Evolutionary conservation across 2,888 invertebrate genomes (phyloP).

Genomic region (Melangyna quadrimaculata): DNA sequence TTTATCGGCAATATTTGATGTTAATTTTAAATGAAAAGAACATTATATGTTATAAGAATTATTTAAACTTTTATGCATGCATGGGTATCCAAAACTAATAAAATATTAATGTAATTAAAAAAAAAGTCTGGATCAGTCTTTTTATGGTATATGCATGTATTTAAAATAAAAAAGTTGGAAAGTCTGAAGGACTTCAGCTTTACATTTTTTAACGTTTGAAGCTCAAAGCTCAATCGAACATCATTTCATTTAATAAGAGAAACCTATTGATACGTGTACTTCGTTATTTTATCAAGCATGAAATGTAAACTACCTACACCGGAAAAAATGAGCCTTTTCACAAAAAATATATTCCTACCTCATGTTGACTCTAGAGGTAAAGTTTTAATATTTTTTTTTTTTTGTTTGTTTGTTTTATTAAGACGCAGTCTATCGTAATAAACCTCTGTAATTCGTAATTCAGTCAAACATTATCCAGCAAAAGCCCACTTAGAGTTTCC

Average conservation of each 20-base stretch:
- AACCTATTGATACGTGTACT: constrained; percentile 42
- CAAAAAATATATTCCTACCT: not conserved
- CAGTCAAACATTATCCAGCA: constrained; percentile 65
- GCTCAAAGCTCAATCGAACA: constrained; percentile 26
- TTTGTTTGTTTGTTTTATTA: not conserved
- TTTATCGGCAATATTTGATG: too few species aligned
- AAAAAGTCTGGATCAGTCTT: not conserved
- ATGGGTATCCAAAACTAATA: not conserved
- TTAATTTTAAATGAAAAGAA: too few species aligned
- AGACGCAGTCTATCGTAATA: constrained; percentile 60
- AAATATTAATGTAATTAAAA: not conserved
- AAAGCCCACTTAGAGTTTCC: constrained; percentile 63
- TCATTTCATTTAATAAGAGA: constrained; percentile 16
- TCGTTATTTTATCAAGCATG: constrained; percentile 53
- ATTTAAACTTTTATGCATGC: too few species aligned
- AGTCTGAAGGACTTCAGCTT: constrained; percentile 2
- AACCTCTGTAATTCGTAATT: constrained; percentile 69
- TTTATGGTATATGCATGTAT: not conserved
- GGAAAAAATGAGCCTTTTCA: not conserved
- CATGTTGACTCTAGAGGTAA: constrained; percentile 2
- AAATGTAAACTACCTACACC: constrained; percentile 35
- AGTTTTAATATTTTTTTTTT: not conserved
- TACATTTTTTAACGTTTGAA: not conserved
- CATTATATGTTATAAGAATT: too few species aligned
- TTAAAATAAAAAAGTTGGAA: not conserved